Evolutionary conservation across 2,113 vertebrate species (phyloP).

Genomic region (Hemicordylus capensis): DNA sequence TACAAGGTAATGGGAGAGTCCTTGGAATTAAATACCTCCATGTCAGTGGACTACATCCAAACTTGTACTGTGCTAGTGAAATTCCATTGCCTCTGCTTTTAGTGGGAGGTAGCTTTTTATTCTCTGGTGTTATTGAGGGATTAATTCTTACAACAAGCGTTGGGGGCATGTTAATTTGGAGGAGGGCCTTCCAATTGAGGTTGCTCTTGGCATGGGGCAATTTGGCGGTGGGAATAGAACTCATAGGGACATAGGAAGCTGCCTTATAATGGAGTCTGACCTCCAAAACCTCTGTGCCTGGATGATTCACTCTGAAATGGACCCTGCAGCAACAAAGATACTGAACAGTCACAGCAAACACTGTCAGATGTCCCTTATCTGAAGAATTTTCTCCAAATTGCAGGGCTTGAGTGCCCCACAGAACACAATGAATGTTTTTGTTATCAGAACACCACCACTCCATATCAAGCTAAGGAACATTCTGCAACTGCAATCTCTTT

Average conservation of each 20-base stretch:
- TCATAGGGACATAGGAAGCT: not conserved
- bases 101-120: not conserved
- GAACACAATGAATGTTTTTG: not conserved
- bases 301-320: not conserved
- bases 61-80: no score
- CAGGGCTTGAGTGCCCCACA: not conserved
- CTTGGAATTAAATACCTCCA: no score
- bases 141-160: not conserved
- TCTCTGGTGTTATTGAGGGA: not conserved
- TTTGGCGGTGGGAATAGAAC: no score
- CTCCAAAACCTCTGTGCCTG: not conserved
- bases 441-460: not conserved
- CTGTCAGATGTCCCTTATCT: not conserved
- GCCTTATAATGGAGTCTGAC: not conserved
- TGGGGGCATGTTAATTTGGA: not conserved
- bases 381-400: not conserved
- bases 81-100: no score
- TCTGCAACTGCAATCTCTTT: not conserved
- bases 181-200: no score
- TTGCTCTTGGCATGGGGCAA: no score
- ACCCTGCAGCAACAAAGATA: not conserved
- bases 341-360: not conserved
- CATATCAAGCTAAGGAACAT: not conserved
- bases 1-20: no score
- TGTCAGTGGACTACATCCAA: no score